A percentile compares a stretch with the other conserved stretches of the same genome.
phyloP scores from a whole-genome alignment of 1,140 invertebrate species.

The Scaptomyza graminum region DNA sequence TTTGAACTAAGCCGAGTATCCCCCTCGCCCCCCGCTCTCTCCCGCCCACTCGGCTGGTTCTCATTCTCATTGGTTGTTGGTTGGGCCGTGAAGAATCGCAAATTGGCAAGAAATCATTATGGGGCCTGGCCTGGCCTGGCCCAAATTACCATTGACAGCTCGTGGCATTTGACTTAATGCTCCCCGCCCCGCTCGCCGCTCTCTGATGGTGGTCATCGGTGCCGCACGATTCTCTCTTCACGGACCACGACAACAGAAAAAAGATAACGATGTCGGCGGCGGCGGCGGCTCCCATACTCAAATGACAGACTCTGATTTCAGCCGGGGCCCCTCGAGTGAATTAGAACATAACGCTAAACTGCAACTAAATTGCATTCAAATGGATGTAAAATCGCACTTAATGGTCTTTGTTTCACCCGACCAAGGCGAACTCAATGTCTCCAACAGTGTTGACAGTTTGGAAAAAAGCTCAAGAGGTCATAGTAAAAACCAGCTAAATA shows the following conservation, averaged over 20 bases:
- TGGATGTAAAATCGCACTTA: constrained; percentile 75
- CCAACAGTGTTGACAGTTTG: neutral
- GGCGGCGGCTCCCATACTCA: constrained; percentile 6
- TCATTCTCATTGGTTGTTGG: constrained; percentile 16
- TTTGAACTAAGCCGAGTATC: neutral
- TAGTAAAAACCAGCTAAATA: too few species aligned
- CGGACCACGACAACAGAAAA: constrained; percentile 24
- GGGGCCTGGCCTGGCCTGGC: constrained; percentile 41
- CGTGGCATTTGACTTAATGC: neutral
- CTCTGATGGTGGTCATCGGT: constrained; percentile 51
- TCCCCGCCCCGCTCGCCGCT: neutral
- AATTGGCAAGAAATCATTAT: constrained; percentile 62
- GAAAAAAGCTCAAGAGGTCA: neutral
- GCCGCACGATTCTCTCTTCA: constrained; percentile 66
- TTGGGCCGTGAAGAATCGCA: constrained; percentile 43
- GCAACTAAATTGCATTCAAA: constrained; percentile 75
- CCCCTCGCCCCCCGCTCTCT: neutral
- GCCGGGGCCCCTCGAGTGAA: constrained; percentile 41
- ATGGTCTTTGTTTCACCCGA: constrained; percentile 64
- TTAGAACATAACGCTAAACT: constrained; percentile 77
- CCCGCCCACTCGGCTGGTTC: constrained; percentile 5
- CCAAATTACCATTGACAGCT: constrained; percentile 48
- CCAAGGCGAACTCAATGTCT: constrained; percentile 18
- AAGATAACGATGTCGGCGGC: constrained; percentile 20
- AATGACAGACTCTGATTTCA: constrained; percentile 47